Percentiles rank a stretch among this genome's conserved stretches.
Conservation (phyloP, 1,140 invertebrate genomes). For the Papilio dardanus region DNA sequence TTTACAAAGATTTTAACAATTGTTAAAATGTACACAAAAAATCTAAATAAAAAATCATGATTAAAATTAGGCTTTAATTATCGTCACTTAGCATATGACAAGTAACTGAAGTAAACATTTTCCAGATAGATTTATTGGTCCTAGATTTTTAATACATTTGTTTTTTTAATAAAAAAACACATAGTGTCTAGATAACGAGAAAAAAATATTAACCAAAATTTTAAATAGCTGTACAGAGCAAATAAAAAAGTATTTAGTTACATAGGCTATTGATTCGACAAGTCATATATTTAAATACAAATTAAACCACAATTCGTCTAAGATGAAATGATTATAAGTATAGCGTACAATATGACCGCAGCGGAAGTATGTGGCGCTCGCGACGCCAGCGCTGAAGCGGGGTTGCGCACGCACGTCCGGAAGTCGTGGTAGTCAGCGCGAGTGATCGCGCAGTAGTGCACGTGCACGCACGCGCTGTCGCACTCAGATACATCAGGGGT, state of each 20-base stretch:
- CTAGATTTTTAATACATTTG: constrained; percentile 47
- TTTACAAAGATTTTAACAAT: not conserved
- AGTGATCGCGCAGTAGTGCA: constrained; percentile 93
- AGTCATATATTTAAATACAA: constrained; percentile 9
- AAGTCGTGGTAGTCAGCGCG: constrained; percentile 89
- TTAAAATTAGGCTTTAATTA: constrained; percentile 19
- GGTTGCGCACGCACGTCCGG: constrained; percentile 87
- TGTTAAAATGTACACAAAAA: constrained; percentile 9
- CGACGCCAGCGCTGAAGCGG: constrained; percentile 87
- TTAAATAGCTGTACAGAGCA: not conserved
- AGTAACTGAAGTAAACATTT: not conserved
- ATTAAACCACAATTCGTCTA: constrained; percentile 44
- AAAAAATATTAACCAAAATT: not conserved
- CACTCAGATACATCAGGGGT: constrained; percentile 79
- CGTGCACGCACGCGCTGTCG: constrained; percentile 87
- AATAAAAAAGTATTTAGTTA: not conserved
- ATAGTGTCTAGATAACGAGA: not conserved
- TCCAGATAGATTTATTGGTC: constrained; percentile 44
- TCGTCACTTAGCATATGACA: not conserved
- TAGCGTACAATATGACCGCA: constrained; percentile 70
- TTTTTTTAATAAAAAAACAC: constrained; percentile 40
- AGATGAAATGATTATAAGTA: constrained; percentile 69
- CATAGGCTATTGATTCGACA: not conserved
- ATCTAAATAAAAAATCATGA: not conserved
- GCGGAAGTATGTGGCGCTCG: constrained; percentile 65